These are phyloP conservation scores for Propithecus coquereli DNA, from an alignment of 2,113 vertebrate species.

Conservation along the genomic window DNA sequence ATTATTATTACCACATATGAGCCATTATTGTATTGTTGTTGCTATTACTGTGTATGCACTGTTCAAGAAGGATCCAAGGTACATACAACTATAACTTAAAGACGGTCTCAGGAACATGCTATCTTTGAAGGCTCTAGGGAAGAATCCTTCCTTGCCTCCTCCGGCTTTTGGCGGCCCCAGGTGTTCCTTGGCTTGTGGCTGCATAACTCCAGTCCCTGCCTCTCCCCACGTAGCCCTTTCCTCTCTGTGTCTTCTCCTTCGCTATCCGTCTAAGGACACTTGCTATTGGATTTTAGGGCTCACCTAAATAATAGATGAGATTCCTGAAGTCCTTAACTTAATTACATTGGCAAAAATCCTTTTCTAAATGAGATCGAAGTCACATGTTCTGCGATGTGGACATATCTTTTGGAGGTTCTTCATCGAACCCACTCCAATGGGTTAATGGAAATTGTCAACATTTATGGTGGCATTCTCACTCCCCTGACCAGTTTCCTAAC, in stretches of 20 bases:
- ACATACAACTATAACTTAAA: no score
- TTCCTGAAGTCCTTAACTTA: background rate
- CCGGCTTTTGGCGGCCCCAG: background rate
- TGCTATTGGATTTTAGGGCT: background rate
- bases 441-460: background rate
- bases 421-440: background rate
- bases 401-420: background rate
- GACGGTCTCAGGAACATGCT: background rate
- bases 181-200: background rate
- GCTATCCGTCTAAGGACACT: background rate
- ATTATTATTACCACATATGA: no score
- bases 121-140: background rate
- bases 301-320: background rate
- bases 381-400: background rate
- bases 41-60: no score
- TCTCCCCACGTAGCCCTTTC: background rate
- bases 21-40: no score
- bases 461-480: background rate
- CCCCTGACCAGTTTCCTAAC: background rate
- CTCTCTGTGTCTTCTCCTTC: background rate
- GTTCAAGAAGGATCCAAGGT: no score
- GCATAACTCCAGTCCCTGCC: background rate
- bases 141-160: background rate
- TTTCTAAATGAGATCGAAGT: background rate
- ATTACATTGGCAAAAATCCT: background rate